Base-by-base conservation (phyloP, 2,113 vertebrate species). In the Takifugu bimaculatus region DNA sequence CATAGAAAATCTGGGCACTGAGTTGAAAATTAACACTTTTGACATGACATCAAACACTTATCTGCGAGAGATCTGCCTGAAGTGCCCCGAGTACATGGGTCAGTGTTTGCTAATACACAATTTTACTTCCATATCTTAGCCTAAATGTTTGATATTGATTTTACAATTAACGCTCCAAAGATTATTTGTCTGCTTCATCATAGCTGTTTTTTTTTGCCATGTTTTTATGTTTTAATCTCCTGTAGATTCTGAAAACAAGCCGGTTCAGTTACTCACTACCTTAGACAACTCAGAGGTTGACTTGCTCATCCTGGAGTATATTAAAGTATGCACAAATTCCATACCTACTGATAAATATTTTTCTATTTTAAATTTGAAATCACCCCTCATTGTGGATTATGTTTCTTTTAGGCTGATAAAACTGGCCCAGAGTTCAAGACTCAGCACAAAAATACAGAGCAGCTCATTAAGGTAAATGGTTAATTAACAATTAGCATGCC, bases 61-160 rank as follows among this genome's bases (percentile, higher is more conserved):
- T 85, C 92, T 99, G 66, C 89, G 81, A 72, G 96, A 99, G 78
- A 92, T 98, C 83, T 94, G 93, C 70, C 90, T 99, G 62, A 91
- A 92, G 78, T 98, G 95, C 63, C 95, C 97, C 32, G 94, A 96
- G 77, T 96, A 96, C 66, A 90, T 90, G 65, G 95, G 96, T 98
- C 86, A 88, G 86, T 78, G 57, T 10, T 39, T 49, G 4, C 11
- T 45, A n/a, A 20, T 27, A 39, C 15, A 59, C 3, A 25, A 0
- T 57, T 63, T 72, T 45, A 20, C 47, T 13, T 49, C 53, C 11
- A 10, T 39, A 39, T 39, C 9, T 39, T 6, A 39, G 11, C 35
- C 4, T 39, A 39, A 39, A 39, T 39, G 20, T 20, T 20, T 20
- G 20, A 20, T 20, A 20, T 20, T 20, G 20, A 20, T 20, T 20